Evolutionary conservation across 2,888 invertebrate species (phyloP).

Genomic region (Conomelus anceps): DNA sequence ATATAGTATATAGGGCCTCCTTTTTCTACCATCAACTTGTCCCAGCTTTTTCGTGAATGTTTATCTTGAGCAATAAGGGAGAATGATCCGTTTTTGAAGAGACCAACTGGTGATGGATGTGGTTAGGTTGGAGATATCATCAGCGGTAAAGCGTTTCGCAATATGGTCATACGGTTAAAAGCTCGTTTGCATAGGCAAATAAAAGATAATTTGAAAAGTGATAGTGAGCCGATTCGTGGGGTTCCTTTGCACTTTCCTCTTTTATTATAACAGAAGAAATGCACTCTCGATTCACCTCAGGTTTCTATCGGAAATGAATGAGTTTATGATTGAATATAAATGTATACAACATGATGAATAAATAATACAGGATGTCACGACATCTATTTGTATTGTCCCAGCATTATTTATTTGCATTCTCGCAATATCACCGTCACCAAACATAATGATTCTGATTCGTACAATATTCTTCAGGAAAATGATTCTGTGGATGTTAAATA

Average conservation of each 20-base stretch:
- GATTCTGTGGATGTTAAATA: too few species aligned
- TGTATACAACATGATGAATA: too few species aligned
- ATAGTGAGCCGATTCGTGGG: background rate
- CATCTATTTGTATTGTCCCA: too few species aligned
- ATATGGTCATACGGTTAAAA: background rate
- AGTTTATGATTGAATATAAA: background rate
- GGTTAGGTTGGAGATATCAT: background rate
- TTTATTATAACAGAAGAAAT: background rate
- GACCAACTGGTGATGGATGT: background rate
- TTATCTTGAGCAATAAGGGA: background rate
- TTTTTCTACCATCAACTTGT: background rate
- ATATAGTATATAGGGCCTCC: too few species aligned
- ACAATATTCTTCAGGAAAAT: too few species aligned
- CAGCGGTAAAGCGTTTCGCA: background rate
- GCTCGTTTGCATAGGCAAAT: background rate
- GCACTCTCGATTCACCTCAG: background rate
- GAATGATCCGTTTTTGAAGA: background rate
- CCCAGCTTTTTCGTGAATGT: background rate
- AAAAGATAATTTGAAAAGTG: background rate
- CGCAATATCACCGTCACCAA: too few species aligned
- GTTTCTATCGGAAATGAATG: background rate
- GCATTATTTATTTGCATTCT: too few species aligned
- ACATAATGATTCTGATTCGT: too few species aligned
- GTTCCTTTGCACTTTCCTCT: background rate
- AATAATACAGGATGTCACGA: too few species aligned